These are phyloP conservation scores for Glaucopsyche alexis DNA, from an alignment of 2,888 invertebrate genomes.

Conservation along the genomic window DNA sequence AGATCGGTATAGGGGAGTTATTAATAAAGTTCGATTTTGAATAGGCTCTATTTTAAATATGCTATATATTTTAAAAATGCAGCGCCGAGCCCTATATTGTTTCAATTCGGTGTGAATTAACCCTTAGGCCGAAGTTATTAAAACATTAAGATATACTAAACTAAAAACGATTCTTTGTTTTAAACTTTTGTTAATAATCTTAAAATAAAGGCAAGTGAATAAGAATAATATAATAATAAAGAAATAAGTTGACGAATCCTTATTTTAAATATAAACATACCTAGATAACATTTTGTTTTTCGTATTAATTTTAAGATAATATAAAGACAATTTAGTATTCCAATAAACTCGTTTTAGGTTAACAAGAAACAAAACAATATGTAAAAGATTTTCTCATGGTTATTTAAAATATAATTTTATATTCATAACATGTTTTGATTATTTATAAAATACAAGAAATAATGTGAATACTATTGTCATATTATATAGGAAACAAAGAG, in stretches of 20 bases:
- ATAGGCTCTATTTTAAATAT: too few species aligned
- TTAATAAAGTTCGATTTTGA: too few species aligned
- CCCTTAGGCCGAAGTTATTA: too few species aligned
- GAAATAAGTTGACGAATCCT: background rate
- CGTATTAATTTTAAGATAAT: background rate
- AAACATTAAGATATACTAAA: too few species aligned
- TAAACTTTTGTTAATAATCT: too few species aligned
- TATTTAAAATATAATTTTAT: constrained; percentile 21
- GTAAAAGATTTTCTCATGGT: constrained; percentile 22
- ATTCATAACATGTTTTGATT: constrained; percentile 26
- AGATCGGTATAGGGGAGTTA: too few species aligned
- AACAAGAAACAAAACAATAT: constrained; percentile 14
- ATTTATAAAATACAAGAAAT: constrained; percentile 22
- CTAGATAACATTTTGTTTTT: background rate
- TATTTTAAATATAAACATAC: background rate
- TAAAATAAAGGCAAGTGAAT: too few species aligned
- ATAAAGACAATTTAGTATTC: constrained; percentile 14
- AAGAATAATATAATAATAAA: too few species aligned
- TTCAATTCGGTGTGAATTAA: too few species aligned
- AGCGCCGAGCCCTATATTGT: too few species aligned
- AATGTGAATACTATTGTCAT: constrained; percentile 25
- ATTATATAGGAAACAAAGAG: constrained; percentile 19
- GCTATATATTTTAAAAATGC: too few species aligned
- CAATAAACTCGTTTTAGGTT: constrained; percentile 21
- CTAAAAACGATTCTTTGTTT: too few species aligned